These are phyloP conservation scores for Apamea monoglypha DNA, from an alignment of 2,888 invertebrate species.

Conservation along the genomic window DNA sequence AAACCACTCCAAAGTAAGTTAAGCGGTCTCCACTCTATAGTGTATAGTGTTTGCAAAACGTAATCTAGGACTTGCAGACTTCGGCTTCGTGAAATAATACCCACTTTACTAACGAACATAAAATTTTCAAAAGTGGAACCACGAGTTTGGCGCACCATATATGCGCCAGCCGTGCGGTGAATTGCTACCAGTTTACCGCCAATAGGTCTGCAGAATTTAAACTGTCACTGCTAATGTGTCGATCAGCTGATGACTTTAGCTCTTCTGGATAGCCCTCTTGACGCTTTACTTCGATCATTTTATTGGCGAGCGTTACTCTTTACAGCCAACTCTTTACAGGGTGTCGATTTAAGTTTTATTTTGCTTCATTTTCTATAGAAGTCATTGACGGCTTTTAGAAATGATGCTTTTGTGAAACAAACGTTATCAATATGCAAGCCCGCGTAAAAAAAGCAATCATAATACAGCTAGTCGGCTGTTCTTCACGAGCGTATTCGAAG, in stretches of 20 bases:
- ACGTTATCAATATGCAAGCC: background rate
- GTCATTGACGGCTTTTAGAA: background rate
- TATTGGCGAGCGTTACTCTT: background rate
- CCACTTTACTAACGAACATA: slow-evolving; percentile 5
- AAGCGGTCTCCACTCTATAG: background rate
- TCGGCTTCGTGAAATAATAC: slow-evolving; percentile 25
- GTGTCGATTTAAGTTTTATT: background rate
- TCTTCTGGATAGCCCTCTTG: background rate
- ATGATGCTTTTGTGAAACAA: background rate
- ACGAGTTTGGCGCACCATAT: slow-evolving; percentile 14
- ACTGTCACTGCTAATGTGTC: slow-evolving; percentile 1
- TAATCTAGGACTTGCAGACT: slow-evolving; percentile 36
- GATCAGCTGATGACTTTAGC: slow-evolving; percentile 3
- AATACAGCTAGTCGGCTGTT: background rate
- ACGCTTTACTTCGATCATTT: background rate
- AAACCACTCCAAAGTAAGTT: slow-evolving; percentile 30
- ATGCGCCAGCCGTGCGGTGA: slow-evolving; percentile 5
- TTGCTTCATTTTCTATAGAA: background rate
- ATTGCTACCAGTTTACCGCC: slow-evolving; percentile 11
- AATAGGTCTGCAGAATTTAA: slow-evolving; percentile 16
- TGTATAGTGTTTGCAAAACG: slow-evolving; percentile 23
- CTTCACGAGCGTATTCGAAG: background rate
- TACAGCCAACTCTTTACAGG: background rate
- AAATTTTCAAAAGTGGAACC: slow-evolving; percentile 15
- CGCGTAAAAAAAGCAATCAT: background rate